Conservation (phyloP, 2,113 vertebrate species). For the Mohoua ochrocephala region DNA sequence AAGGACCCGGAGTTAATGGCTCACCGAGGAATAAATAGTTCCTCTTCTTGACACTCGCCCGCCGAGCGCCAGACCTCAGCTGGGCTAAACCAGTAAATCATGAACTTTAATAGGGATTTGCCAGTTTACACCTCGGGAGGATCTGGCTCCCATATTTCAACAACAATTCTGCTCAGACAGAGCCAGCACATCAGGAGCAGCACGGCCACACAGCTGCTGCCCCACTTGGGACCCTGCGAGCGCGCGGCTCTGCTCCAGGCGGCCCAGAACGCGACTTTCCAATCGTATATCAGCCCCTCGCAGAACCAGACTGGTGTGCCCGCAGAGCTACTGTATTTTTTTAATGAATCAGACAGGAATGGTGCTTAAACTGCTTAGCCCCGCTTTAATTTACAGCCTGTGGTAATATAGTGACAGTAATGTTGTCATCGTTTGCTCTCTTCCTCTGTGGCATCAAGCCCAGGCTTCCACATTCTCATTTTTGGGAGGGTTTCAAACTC, state of each 20-base stretch:
- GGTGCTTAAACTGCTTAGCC: slow-evolving; percentile 16
- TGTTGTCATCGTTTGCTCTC: slow-evolving; percentile 64
- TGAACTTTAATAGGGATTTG: slow-evolving; percentile 43
- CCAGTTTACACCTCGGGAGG: slow-evolving; percentile 41
- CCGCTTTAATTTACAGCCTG: slow-evolving; percentile 56
- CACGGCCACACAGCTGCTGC: background rate
- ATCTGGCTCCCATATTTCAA: slow-evolving; percentile 35
- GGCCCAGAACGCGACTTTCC: background rate
- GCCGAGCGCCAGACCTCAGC: slow-evolving; percentile 37
- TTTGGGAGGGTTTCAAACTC: slow-evolving; percentile 17
- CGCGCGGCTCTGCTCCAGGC: background rate
- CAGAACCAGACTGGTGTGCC: slow-evolving; percentile 2
- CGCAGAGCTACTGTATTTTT: slow-evolving; percentile 47
- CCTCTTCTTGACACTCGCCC: slow-evolving; percentile 46
- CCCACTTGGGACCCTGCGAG: background rate
- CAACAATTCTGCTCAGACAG: background rate
- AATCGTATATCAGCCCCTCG: background rate
- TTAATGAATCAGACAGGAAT: slow-evolving; percentile 59
- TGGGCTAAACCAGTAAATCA: slow-evolving; percentile 44
- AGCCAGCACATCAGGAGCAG: background rate
- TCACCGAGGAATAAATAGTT: slow-evolving; percentile 61
- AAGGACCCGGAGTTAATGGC: slow-evolving; percentile 36
- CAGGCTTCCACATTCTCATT: slow-evolving; percentile 36
- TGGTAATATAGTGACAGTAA: slow-evolving; percentile 58
- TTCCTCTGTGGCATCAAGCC: slow-evolving; percentile 55